Evolutionary conservation across 1,140 invertebrate species (phyloP).

Genomic region (Eriocheir sinensis): DNA sequence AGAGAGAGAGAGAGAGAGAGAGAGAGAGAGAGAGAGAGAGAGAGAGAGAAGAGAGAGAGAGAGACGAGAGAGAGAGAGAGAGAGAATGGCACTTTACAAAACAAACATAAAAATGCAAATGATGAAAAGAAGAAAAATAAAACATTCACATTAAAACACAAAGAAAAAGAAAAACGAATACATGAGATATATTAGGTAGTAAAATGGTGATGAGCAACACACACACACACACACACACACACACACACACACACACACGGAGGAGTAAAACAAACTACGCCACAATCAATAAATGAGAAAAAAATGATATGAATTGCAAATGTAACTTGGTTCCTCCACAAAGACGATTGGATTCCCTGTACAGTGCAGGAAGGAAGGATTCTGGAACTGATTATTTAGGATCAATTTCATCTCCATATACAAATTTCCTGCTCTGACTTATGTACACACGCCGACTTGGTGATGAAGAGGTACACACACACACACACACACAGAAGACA

Average conservation of each 20-base stretch:
- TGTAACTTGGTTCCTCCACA: not conserved
- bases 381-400: not conserved
- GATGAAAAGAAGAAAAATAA: not conserved
- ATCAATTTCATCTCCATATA: not conserved
- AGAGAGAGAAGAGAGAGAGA: not conserved
- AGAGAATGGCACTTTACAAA: not conserved
- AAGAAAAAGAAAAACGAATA: too few relatives aligned
- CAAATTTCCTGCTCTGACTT: not conserved
- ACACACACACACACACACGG: not conserved
- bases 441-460: not conserved
- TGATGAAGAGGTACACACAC: too few relatives aligned
- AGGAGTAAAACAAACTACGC: not conserved
- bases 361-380: not conserved
- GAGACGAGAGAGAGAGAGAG: slow-evolving; percentile 42
- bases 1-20: too few relatives aligned
- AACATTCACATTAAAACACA: too few relatives aligned
- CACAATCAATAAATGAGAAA: not conserved
- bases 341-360: not conserved
- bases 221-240: not conserved
- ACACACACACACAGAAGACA: not conserved
- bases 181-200: too few relatives aligned
- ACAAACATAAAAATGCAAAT: not conserved
- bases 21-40: not conserved
- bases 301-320: not conserved
- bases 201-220: too few relatives aligned